phyloP scores from a whole-genome alignment of 2,888 invertebrate species.

The Hydrotaea diabolus region DNA sequence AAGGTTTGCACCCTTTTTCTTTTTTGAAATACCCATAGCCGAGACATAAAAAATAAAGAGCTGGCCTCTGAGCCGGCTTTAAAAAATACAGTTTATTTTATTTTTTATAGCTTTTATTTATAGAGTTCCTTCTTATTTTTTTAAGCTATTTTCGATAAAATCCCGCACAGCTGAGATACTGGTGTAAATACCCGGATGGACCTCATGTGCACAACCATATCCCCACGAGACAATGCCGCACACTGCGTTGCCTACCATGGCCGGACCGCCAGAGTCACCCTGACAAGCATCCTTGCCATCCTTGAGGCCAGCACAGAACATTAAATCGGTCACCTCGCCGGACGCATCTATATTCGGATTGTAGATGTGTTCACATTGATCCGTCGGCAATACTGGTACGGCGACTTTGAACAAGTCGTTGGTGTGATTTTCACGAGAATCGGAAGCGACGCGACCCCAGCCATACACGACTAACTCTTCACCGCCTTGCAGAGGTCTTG shows the following conservation, averaged over 20 bases:
- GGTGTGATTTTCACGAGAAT: too few relatives aligned
- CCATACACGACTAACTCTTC: constrained; percentile 70
- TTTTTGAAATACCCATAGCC: too few relatives aligned
- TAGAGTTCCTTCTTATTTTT: constrained; percentile 1
- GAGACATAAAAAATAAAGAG: too few relatives aligned
- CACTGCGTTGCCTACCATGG: constrained; percentile 68
- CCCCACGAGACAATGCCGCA: constrained; percentile 86
- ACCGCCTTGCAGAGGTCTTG: constrained; percentile 34
- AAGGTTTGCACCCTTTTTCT: too few relatives aligned
- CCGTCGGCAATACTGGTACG: constrained; percentile 52
- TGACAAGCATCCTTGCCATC: constrained; percentile 73
- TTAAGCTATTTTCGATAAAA: constrained; percentile 71
- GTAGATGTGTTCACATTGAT: constrained; percentile 58
- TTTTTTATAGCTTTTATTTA: too few relatives aligned
- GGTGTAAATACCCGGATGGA: constrained; percentile 88
- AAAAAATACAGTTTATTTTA: too few relatives aligned
- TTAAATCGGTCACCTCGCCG: constrained; percentile 64
- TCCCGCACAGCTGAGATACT: background rate
- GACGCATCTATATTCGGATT: too few relatives aligned
- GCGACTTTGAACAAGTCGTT: constrained; percentile 68
- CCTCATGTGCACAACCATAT: constrained; percentile 79
- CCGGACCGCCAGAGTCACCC: constrained; percentile 77
- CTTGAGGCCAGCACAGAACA: constrained; percentile 72
- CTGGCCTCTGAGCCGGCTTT: too few relatives aligned
- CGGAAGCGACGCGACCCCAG: constrained; percentile 69